Percentiles rank a stretch among this genome's conserved stretches.
phyloP scores from a whole-genome alignment of 2,888 invertebrate species.

The Limnephilus auricula region DNA sequence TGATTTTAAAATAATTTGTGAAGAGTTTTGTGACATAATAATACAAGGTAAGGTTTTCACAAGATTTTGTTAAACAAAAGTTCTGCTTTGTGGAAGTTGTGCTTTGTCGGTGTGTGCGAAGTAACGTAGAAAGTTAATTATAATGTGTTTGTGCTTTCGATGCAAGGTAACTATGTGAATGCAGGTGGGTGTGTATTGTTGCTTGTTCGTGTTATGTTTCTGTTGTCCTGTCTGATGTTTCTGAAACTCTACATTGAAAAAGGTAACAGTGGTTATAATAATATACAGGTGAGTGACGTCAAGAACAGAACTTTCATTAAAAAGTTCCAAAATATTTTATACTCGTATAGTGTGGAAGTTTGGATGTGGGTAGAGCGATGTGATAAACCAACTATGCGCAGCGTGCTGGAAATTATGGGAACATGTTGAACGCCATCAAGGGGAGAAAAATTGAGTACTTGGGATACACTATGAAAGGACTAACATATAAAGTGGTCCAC shows the following conservation, averaged over 20 bases:
- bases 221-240: neutral
- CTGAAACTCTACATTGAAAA: neutral
- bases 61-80: too few species aligned
- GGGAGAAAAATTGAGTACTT: neutral
- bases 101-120: neutral
- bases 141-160: neutral
- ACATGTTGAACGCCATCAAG: neutral
- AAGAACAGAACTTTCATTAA: neutral
- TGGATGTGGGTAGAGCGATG: neutral
- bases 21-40: neutral
- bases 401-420: neutral
- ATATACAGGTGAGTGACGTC: neutral
- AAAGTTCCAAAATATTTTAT: neutral
- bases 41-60: too few species aligned
- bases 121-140: neutral
- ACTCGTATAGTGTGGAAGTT: too few species aligned
- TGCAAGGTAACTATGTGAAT: neutral
- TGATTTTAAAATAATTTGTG: neutral
- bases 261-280: neutral
- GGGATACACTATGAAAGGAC: neutral
- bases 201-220: neutral
- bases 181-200: neutral
- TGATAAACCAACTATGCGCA: neutral
- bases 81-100: too few species aligned
- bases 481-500: neutral